These are phyloP conservation scores for Lingula anatina DNA, from an alignment of 2,888 invertebrate species.

Conservation along the genomic window DNA sequence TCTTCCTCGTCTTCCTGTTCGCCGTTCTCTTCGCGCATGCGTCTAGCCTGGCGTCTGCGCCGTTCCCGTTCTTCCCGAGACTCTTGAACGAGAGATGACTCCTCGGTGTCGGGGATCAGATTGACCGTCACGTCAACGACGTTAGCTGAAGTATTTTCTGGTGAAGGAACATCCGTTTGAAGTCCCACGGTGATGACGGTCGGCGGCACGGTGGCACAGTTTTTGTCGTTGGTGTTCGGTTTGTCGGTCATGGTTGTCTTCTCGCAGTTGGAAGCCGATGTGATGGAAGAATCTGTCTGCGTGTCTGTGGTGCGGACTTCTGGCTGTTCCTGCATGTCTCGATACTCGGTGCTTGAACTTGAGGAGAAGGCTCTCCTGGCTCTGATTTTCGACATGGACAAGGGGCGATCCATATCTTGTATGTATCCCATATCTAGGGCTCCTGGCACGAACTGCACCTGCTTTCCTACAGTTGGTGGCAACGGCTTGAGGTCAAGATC, in stretches of 20 bases:
- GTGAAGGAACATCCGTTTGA: too few species aligned
- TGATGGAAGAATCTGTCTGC: conserved; percentile 17
- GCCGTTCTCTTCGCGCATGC: too few species aligned
- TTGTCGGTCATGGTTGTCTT: not conserved
- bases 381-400: conserved; percentile 12
- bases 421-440: conserved; percentile 43
- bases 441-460: conserved; percentile 43
- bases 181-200: too few species aligned
- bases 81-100: not conserved
- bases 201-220: too few species aligned
- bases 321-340: conserved; percentile 16
- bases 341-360: conserved; percentile 21
- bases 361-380: conserved; percentile 8
- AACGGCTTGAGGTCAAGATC: conserved; percentile 41
- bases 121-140: too few species aligned
- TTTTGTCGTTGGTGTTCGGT: not conserved
- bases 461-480: conserved; percentile 40
- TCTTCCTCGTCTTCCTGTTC: too few species aligned
- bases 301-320: conserved; percentile 13
- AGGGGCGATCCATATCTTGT: conserved; percentile 39
- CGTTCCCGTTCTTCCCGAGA: too few species aligned
- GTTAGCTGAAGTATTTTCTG: too few species aligned
- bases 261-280: not conserved
- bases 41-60: too few species aligned
- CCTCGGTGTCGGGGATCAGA: not conserved